Evolutionary conservation across 2,888 invertebrate species (phyloP).

Genomic region (Venusia cambrica): DNA sequence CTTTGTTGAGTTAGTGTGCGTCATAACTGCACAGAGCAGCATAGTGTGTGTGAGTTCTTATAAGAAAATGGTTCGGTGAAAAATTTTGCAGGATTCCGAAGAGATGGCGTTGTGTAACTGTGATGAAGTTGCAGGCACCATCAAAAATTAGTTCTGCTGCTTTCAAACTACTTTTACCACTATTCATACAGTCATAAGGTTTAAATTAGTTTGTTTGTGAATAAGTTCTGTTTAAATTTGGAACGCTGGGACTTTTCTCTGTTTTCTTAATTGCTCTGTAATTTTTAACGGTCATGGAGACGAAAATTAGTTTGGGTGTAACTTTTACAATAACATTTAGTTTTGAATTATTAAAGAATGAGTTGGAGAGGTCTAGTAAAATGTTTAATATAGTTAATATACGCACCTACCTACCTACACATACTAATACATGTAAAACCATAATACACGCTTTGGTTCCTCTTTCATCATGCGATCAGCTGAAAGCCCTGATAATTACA

Average conservation of each 20-base stretch:
- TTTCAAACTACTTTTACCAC: constrained; percentile 31
- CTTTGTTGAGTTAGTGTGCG: constrained; percentile 38
- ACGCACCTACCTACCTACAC: too few species aligned
- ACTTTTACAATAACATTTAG: constrained; percentile 17
- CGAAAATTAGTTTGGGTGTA: constrained; percentile 27
- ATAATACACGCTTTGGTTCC: too few species aligned
- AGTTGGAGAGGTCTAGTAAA: too few species aligned
- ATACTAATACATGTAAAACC: too few species aligned
- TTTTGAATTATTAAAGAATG: constrained; percentile 13
- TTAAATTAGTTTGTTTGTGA: constrained; percentile 29
- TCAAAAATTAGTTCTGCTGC: constrained; percentile 56
- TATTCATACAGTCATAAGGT: constrained; percentile 28
- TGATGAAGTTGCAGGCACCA: constrained; percentile 47
- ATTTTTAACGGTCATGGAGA: constrained; percentile 27
- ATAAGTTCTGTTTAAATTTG: constrained; percentile 31
- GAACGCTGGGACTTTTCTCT: constrained; percentile 33
- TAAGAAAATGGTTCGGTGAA: constrained; percentile 78
- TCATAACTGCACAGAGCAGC: constrained; percentile 40
- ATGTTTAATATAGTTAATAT: too few species aligned
- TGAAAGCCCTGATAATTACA: too few species aligned
- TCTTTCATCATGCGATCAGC: too few species aligned
- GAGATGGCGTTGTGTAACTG: constrained; percentile 74
- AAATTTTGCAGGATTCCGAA: constrained; percentile 72
- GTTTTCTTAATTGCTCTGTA: constrained; percentile 31
- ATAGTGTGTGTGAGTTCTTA: constrained; percentile 66